Conservation (phyloP, 2,113 vertebrate species). For the Tupaia chinensis region DNA sequence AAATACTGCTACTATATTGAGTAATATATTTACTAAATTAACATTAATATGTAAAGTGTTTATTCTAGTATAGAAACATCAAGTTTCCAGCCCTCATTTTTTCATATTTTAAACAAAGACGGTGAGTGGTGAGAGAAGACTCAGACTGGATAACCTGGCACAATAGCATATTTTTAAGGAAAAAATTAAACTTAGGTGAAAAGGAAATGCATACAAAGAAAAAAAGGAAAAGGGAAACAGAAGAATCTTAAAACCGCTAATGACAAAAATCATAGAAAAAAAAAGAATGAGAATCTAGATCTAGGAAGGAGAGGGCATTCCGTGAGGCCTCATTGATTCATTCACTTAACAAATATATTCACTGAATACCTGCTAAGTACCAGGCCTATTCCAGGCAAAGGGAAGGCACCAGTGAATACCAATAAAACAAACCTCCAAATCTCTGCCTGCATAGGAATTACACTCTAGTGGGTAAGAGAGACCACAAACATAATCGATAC, state of each 20-base stretch:
- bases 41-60: neutral
- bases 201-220: neutral
- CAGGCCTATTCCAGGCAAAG: neutral
- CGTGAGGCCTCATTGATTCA: neutral
- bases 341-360: constrained; percentile 28
- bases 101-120: constrained; percentile 37
- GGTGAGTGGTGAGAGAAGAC: neutral
- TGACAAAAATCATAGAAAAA: neutral
- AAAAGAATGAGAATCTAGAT: neutral
- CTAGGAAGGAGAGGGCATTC: neutral
- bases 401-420: neutral
- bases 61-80: neutral
- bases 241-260: constrained; percentile 13
- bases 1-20: neutral
- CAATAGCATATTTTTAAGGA: neutral
- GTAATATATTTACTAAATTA: neutral
- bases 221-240: neutral
- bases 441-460: constrained; percentile 13
- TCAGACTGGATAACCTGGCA: neutral
- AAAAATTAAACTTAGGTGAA: neutral
- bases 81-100: neutral
- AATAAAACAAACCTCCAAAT: neutral
- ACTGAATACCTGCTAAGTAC: neutral
- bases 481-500: neutral
- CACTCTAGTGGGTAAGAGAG: neutral